phyloP scores from a whole-genome alignment of 2,797 vertebrate genomes.

The Coluber constrictor region DNA sequence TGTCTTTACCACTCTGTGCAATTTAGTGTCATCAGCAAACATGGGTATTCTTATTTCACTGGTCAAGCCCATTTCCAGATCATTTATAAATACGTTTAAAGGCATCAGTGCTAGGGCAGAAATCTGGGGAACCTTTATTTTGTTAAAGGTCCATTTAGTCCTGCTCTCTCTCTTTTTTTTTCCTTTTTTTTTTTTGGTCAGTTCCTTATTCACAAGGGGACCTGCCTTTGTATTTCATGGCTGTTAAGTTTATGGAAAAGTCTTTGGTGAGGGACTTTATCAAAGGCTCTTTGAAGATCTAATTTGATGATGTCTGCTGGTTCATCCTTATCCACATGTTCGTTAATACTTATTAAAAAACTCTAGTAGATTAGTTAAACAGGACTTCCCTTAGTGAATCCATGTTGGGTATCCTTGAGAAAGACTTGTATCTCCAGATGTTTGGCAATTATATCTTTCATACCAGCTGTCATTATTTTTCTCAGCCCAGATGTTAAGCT shows the following conservation, averaged over 20 bases:
- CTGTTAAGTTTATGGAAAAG: neutral
- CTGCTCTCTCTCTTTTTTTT: too few species aligned
- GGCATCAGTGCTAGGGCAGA: neutral
- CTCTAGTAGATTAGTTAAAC: neutral
- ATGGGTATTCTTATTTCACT: neutral
- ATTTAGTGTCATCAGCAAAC: neutral
- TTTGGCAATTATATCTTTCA: neutral
- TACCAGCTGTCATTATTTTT: neutral
- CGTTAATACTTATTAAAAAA: neutral
- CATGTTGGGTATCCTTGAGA: neutral
- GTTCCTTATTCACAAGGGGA: neutral
- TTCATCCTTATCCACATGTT: neutral
- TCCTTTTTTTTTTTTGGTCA: neutral
- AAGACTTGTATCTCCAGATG: neutral
- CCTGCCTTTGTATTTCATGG: neutral
- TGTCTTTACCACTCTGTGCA: neutral
- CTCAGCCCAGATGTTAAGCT: neutral
- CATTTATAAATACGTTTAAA: neutral
- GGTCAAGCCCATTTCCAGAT: neutral
- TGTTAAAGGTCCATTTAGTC: neutral
- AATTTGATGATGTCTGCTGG: neutral
- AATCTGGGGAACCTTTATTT: neutral
- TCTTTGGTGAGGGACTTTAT: neutral
- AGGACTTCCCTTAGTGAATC: neutral
- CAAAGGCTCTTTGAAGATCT: neutral